phyloP scores from a whole-genome alignment of 1,140 invertebrate genomes.

The Riptortus pedestris region DNA sequence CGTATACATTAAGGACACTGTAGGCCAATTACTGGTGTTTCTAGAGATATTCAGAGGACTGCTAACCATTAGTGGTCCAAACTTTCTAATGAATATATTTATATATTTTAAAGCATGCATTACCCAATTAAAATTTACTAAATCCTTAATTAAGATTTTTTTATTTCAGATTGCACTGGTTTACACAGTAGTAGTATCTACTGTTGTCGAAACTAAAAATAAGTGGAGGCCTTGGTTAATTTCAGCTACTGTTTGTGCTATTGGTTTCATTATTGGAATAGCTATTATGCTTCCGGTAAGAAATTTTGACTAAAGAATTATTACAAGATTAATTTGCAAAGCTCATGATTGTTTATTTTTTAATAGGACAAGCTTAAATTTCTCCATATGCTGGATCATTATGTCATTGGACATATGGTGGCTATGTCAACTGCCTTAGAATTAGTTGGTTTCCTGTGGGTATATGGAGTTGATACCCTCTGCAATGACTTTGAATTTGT shows the following conservation, averaged over 20 bases:
- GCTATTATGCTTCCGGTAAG: conserved; percentile 34
- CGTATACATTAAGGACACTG: too few relatives aligned
- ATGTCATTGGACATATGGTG: conserved; percentile 42
- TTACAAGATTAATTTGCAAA: not conserved
- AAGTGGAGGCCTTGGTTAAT: conserved; percentile 39
- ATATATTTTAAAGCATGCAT: too few relatives aligned
- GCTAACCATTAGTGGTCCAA: too few relatives aligned
- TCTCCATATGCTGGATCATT: conserved; percentile 42
- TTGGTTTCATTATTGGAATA: conserved; percentile 37
- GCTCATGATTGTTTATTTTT: not conserved
- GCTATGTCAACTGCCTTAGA: conserved; percentile 40
- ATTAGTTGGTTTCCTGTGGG: conserved; percentile 40
- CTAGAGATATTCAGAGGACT: too few relatives aligned
- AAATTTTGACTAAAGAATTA: not conserved
- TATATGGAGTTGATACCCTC: conserved; percentile 42
- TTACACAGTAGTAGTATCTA: conserved; percentile 40
- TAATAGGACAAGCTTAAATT: conserved; percentile 17
- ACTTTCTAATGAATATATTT: too few relatives aligned
- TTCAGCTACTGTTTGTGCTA: conserved; percentile 32
- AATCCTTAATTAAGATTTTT: not conserved
- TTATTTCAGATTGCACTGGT: conserved; percentile 38
- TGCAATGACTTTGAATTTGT: conserved; percentile 46
- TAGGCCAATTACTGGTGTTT: too few relatives aligned
- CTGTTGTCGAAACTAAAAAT: conserved; percentile 38
- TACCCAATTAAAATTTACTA: too few relatives aligned